Conservation (phyloP, 2,888 invertebrate species). For the Drosophila pullipes region DNA sequence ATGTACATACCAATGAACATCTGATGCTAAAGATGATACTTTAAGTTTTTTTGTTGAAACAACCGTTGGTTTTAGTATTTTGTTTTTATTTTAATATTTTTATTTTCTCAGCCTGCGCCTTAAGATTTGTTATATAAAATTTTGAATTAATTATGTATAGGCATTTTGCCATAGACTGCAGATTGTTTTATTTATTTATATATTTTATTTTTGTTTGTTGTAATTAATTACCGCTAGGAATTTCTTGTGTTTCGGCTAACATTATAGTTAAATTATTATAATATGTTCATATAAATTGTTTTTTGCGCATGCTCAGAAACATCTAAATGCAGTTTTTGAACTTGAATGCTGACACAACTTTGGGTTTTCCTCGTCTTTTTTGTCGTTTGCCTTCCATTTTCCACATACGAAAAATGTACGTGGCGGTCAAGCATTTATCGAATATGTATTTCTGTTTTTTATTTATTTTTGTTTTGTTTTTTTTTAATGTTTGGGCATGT, state of each 20-base stretch:
- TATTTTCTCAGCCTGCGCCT: conserved; percentile 12
- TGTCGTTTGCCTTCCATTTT: conserved; percentile 17
- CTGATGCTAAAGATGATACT: conserved; percentile 28
- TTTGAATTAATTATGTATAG: conserved; percentile 19
- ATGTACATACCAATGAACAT: conserved; percentile 11
- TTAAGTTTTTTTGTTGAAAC: conserved; percentile 44
- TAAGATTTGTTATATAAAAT: conserved; percentile 46
- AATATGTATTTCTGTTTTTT: conserved; percentile 28
- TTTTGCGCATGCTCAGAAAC: conserved; percentile 82
- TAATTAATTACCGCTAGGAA: conserved; percentile 40
- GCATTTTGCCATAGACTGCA: conserved; percentile 39
- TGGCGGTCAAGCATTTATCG: conserved; percentile 38
- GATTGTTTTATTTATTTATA: conserved; percentile 37
- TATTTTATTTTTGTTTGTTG: conserved; percentile 28
- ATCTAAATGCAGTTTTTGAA: conserved; percentile 81
- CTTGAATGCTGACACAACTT: conserved; percentile 66
- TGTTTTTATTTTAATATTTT: not conserved
- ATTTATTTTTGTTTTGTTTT: conserved; percentile 26
- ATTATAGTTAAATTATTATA: conserved; percentile 50
- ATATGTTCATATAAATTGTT: conserved; percentile 70
- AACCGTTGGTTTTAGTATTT: conserved; percentile 39
- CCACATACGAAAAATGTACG: conserved; percentile 27
- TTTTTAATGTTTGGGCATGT: conserved; percentile 20
- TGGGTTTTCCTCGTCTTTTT: conserved; percentile 22
- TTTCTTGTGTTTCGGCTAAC: conserved; percentile 45